A percentile compares a stretch with the other conserved stretches of the same genome.
These are phyloP conservation scores for Caenorhabditis sp. DNA, from an alignment of 2,888 invertebrate genomes.

Conservation along the genomic window DNA sequence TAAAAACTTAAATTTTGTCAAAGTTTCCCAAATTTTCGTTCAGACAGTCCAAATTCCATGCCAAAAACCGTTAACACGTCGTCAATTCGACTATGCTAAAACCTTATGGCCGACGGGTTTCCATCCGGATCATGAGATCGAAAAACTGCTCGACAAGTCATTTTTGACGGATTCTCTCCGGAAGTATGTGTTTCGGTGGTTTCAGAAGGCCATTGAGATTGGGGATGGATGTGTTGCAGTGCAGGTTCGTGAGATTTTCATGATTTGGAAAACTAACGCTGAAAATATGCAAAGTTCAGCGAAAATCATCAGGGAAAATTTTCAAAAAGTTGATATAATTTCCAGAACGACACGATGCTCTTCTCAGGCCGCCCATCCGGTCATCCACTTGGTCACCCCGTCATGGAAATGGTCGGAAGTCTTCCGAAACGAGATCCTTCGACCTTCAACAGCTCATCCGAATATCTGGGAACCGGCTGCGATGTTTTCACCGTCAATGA, in stretches of 20 bases:
- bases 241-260: slow-evolving; percentile 49
- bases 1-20: neutral
- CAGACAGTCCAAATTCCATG: slow-evolving; percentile 42
- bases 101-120: slow-evolving; percentile 49
- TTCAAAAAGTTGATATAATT: no score
- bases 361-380: slow-evolving; percentile 20
- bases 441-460: slow-evolving; percentile 1
- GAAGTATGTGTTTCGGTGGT: slow-evolving; percentile 47
- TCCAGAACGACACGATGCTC: slow-evolving; percentile 18
- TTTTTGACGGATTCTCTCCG: slow-evolving; percentile 24
- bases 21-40: neutral
- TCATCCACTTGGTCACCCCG: slow-evolving; percentile 61
- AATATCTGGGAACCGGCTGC: slow-evolving; percentile 67
- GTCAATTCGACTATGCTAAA: slow-evolving; percentile 50
- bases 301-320: no score
- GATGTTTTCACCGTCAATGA: slow-evolving; percentile 65
- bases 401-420: slow-evolving; percentile 64
- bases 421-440: slow-evolving; percentile 28
- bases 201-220: slow-evolving; percentile 21
- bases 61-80: slow-evolving; percentile 48
- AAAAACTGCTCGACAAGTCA: slow-evolving; percentile 44
- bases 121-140: slow-evolving; percentile 50
- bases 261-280: no score
- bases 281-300: neutral
- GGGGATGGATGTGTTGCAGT: slow-evolving; percentile 59